Evolutionary conservation across 2,797 vertebrate genomes (phyloP).

Genomic region (Emys orbicularis): DNA sequence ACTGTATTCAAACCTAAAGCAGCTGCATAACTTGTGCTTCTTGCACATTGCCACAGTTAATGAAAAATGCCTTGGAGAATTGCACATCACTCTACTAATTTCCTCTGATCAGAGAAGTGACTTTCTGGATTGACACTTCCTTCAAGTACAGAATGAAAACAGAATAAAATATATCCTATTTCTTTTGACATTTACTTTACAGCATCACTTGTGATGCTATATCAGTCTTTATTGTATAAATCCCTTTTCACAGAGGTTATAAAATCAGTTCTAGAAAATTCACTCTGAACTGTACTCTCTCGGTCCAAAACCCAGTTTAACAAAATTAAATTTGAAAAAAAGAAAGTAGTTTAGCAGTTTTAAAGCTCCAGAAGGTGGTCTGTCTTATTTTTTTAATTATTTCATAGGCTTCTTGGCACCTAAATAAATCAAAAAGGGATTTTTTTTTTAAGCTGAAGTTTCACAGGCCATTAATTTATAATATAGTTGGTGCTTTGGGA

Average conservation of each 20-base stretch:
- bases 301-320: background rate
- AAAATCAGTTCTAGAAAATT: constrained; percentile 25
- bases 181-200: constrained; percentile 35
- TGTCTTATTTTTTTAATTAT: background rate
- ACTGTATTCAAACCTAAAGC: constrained; percentile 33
- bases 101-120: constrained; percentile 27
- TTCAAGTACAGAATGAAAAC: constrained; percentile 8
- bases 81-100: constrained; percentile 17
- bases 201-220: constrained; percentile 14
- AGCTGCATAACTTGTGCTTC: background rate
- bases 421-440: background rate
- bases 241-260: background rate
- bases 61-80: constrained; percentile 40
- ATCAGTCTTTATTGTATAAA: background rate
- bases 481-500: background rate
- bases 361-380: background rate
- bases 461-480: background rate
- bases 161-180: background rate
- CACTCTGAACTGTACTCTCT: background rate
- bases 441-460: background rate
- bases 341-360: background rate
- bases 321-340: background rate
- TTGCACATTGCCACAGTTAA: constrained; percentile 1
- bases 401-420: background rate
- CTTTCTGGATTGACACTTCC: constrained; percentile 25